A percentile compares a stretch with the other conserved stretches of the same genome.
phyloP scores from a whole-genome alignment of 2,113 vertebrate genomes.

The Psittacara wagleri region DNA sequence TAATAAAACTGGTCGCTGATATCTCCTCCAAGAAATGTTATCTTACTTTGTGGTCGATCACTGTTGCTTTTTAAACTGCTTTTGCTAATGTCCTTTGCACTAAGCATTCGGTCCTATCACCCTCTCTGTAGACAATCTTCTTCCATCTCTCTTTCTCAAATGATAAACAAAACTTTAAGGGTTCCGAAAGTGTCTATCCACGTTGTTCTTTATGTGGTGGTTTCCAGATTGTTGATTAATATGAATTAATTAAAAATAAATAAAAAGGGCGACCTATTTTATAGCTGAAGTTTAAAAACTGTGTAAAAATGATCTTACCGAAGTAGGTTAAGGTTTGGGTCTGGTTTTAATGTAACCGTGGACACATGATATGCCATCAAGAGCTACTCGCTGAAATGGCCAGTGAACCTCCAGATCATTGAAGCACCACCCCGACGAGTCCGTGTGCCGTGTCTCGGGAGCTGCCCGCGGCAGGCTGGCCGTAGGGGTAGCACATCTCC shows the following conservation, averaged over 20 bases:
- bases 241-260: neutral
- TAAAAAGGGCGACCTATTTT: rapidly evolving
- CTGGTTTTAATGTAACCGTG: neutral
- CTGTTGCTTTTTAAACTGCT: neutral
- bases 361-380: rapidly evolving
- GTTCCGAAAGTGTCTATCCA: rapidly evolving
- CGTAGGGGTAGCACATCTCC: rapidly evolving
- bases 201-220: rapidly evolving
- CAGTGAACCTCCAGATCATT: rapidly evolving
- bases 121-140: rapidly evolving
- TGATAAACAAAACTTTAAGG: rapidly evolving
- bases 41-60: rapidly evolving
- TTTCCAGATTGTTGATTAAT: neutral
- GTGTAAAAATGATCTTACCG: rapidly evolving
- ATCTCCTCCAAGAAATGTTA: neutral
- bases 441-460: rapidly evolving
- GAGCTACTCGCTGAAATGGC: rapidly evolving
- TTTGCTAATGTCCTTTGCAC: neutral
- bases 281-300: rapidly evolving
- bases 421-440: rapidly evolving
- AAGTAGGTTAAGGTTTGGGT: rapidly evolving
- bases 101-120: neutral
- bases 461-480: rapidly evolving
- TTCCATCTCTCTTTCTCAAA: neutral
- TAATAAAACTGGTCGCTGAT: neutral